Evolutionary conservation across 2,888 invertebrate species (phyloP).

Genomic region (Noctuana brunneofusca): DNA sequence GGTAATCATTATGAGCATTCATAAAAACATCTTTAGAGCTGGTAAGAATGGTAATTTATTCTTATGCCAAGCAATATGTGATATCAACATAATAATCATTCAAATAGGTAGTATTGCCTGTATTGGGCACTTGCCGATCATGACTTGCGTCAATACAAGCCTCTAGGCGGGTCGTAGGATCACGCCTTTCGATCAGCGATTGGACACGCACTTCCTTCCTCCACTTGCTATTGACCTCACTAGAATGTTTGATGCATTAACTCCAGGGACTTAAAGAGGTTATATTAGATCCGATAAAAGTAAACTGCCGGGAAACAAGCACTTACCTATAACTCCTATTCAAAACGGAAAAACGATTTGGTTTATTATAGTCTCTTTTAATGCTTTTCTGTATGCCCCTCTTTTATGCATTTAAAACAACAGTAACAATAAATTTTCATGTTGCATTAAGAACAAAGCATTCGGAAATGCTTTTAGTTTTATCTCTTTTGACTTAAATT

Average conservation of each 20-base stretch:
- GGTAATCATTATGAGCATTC: too few relatives aligned
- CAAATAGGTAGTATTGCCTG: neutral
- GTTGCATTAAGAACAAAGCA: neutral
- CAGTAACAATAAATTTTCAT: constrained; percentile 6
- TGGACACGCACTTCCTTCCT: constrained; percentile 37
- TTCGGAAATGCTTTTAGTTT: constrained; percentile 20
- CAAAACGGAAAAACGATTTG: constrained; percentile 3
- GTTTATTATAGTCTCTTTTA: constrained; percentile 5
- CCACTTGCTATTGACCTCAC: constrained; percentile 39
- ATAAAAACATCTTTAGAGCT: too few relatives aligned
- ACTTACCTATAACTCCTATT: constrained; percentile 5
- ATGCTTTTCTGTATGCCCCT: too few relatives aligned
- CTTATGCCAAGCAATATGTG: neutral
- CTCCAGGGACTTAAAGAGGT: constrained; percentile 12
- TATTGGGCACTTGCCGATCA: constrained; percentile 4
- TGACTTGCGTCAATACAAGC: constrained; percentile 16
- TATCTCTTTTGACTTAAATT: neutral
- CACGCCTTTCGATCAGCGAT: constrained; percentile 34
- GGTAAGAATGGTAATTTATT: too few relatives aligned
- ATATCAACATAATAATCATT: neutral
- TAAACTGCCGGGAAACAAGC: constrained; percentile 16
- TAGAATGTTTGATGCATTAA: constrained; percentile 26
- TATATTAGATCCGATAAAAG: constrained; percentile 26
- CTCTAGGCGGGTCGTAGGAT: constrained; percentile 29
- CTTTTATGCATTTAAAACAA: neutral